Percentiles rank a stretch among this genome's conserved stretches.
phyloP scores from a whole-genome alignment of 2,888 invertebrate genomes.

The Sesia bembeciformis region DNA sequence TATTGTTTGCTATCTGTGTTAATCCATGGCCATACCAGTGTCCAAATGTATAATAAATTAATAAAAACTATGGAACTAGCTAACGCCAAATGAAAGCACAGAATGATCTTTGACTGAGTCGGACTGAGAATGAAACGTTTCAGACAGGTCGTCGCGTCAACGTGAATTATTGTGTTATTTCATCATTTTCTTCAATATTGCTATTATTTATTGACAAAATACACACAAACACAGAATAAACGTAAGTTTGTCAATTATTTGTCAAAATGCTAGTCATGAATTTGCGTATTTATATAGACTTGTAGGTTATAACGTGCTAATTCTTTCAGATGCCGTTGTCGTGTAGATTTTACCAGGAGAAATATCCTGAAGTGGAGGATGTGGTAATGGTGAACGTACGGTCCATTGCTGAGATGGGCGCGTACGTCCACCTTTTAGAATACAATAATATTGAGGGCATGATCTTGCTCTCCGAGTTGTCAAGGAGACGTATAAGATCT shows the following conservation, averaged over 20 bases:
- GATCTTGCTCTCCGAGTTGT: conserved; percentile 98
- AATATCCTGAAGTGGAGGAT: conserved; percentile 98
- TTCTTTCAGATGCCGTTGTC: conserved; percentile 85
- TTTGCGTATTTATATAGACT: conserved; percentile 6
- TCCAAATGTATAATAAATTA: no score
- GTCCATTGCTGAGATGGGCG: conserved; percentile 99
- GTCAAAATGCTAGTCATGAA: neutral
- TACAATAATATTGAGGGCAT: conserved; percentile 99
- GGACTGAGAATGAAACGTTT: no score
- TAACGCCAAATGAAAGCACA: no score
- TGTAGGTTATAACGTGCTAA: conserved; percentile 44
- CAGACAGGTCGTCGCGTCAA: no score
- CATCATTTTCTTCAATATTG: conserved; percentile 38
- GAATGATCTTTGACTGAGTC: no score
- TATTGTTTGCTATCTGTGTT: no score
- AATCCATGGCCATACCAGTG: no score
- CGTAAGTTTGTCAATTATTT: conserved; percentile 18
- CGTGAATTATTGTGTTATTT: conserved; percentile 19
- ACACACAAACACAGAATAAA: conserved; percentile 24
- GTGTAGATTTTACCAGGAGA: conserved; percentile 97
- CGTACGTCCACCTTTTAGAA: conserved; percentile 97
- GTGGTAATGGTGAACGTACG: conserved; percentile 99
- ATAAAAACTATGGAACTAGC: no score
- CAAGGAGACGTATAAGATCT: conserved; percentile 97
- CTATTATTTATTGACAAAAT: conserved; percentile 18